Percentiles rank a stretch among this genome's conserved stretches.
These are phyloP conservation scores for Aphelenchoides fujianensis DNA, from an alignment of 1,140 invertebrate species.

Conservation along the genomic window DNA sequence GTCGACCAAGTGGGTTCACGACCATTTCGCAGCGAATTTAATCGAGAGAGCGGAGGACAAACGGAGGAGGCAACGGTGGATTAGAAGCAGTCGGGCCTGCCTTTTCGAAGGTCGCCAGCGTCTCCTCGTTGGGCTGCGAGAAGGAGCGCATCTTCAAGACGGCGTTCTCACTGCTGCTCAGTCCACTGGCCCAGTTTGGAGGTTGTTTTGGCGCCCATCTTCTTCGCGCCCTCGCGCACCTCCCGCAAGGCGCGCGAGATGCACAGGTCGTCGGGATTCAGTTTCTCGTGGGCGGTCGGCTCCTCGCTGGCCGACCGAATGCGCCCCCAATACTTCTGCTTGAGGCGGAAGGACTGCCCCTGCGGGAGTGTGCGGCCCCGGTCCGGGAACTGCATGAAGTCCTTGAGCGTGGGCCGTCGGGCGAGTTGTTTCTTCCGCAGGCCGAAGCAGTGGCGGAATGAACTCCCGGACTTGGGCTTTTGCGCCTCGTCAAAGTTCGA, in stretches of 20 bases:
- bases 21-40: constrained; percentile 4
- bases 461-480: background rate
- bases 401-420: constrained; percentile 21
- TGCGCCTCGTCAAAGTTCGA: constrained; percentile 22
- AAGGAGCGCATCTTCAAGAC: constrained; percentile 15
- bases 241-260: background rate
- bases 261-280: background rate
- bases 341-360: constrained; percentile 34
- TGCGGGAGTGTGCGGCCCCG: constrained; percentile 6
- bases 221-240: constrained; percentile 31
- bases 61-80: background rate
- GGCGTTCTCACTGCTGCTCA: background rate
- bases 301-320: constrained; percentile 37
- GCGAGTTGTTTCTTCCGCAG: constrained; percentile 8
- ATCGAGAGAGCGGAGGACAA: background rate
- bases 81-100: constrained; percentile 21
- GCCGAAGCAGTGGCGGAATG: constrained; percentile 41
- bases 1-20: constrained; percentile 9
- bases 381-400: constrained; percentile 12
- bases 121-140: constrained; percentile 38
- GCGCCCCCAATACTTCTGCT: constrained; percentile 53
- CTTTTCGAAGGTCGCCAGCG: constrained; percentile 49
- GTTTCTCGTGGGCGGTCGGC: background rate
- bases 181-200: constrained; percentile 15
- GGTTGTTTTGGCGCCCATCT: constrained; percentile 26